Conservation (phyloP, 1,140 invertebrate genomes). For the Augochlora pura region DNA sequence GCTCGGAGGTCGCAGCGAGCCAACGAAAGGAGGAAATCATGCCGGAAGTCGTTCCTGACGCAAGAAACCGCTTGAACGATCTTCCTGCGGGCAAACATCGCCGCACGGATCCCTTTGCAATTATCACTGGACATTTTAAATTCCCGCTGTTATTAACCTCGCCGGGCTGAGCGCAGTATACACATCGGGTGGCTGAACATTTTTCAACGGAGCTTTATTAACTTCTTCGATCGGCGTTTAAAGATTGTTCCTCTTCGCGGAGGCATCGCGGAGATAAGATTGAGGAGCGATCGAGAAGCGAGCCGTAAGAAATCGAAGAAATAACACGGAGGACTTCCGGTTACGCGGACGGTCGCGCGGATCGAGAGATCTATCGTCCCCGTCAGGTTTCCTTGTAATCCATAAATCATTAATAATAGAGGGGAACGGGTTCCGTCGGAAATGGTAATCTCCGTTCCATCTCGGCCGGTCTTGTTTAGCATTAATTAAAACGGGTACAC, state of each 20-base stretch:
- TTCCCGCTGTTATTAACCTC: neutral
- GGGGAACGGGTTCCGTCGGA: neutral
- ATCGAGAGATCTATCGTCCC: no score
- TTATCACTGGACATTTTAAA: neutral
- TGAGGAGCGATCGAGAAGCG: no score
- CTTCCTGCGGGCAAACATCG: neutral
- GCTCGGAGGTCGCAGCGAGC: constrained; percentile 22
- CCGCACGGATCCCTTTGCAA: neutral
- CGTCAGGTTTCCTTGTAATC: no score
- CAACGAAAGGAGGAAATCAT: constrained; percentile 43
- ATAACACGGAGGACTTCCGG: no score
- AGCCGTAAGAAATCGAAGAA: no score
- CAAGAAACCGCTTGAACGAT: constrained; percentile 45
- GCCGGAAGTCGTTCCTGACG: constrained; percentile 37
- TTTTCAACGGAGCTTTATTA: no score
- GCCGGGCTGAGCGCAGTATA: neutral
- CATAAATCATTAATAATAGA: no score
- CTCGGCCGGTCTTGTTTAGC: neutral
- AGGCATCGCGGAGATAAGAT: no score
- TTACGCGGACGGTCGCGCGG: no score
- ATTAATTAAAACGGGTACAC: neutral
- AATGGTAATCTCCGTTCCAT: neutral
- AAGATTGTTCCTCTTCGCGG: no score
- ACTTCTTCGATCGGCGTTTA: no score
- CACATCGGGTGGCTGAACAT: no score